phyloP scores from a whole-genome alignment of 2,888 invertebrate genomes.

The Scaptomyza parva region DNA sequence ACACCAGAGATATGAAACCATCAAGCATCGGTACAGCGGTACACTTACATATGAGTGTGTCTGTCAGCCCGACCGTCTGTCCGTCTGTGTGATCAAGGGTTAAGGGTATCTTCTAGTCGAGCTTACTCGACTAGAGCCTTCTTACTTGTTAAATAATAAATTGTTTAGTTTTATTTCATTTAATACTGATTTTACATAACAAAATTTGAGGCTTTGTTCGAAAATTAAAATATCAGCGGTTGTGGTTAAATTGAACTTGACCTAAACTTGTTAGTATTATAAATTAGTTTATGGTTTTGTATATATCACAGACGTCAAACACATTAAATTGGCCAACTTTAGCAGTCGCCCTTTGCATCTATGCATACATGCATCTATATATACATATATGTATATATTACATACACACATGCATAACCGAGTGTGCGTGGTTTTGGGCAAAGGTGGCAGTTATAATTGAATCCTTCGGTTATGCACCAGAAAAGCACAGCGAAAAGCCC shows the following conservation, averaged over 20 bases:
- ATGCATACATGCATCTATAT: background rate
- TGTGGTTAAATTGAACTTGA: conserved; percentile 13
- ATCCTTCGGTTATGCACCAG: conserved; percentile 63
- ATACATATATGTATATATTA: background rate
- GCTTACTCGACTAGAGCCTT: too few relatives aligned
- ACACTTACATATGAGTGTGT: too few relatives aligned
- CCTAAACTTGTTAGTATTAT: background rate
- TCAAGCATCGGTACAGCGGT: too few relatives aligned
- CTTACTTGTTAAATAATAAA: too few relatives aligned
- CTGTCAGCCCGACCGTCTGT: too few relatives aligned
- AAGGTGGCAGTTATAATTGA: conserved; percentile 64
- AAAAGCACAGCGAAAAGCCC: conserved; percentile 19
- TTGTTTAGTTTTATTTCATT: too few relatives aligned
- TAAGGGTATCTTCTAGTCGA: too few relatives aligned
- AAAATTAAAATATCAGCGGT: too few relatives aligned
- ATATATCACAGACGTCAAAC: conserved; percentile 23
- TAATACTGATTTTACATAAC: too few relatives aligned
- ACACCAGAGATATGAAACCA: too few relatives aligned
- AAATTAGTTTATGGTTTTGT: background rate
- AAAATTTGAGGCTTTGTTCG: too few relatives aligned
- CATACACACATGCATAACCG: background rate
- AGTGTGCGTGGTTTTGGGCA: conserved; percentile 29
- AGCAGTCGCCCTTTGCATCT: conserved; percentile 10
- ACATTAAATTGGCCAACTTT: conserved; percentile 37
- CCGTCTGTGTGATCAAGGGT: too few relatives aligned